Evolutionary conservation across 2,888 invertebrate species (phyloP).

Genomic region (Acronicta aceris): DNA sequence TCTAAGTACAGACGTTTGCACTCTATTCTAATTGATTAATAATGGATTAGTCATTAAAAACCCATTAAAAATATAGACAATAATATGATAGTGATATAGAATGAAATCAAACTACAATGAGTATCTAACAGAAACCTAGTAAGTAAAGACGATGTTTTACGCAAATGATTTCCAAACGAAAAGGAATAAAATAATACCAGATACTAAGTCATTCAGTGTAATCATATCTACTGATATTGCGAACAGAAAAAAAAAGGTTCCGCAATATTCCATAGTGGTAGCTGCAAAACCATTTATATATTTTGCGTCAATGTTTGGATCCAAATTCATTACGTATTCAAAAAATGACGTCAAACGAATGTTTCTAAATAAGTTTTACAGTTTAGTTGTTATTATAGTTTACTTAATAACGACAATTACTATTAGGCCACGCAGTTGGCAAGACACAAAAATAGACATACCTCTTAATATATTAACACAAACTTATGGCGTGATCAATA

Average conservation of each 20-base stretch:
- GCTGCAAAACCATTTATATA: conserved; percentile 69
- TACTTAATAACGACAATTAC: conserved; percentile 41
- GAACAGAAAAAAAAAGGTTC: conserved; percentile 10
- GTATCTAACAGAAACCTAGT: background rate
- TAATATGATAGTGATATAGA: background rate
- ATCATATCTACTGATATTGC: conserved; percentile 18
- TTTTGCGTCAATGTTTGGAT: conserved; percentile 66
- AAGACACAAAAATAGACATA: conserved; percentile 63
- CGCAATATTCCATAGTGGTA: conserved; percentile 55
- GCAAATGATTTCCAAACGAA: conserved; percentile 34
- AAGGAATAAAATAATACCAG: conserved; percentile 11
- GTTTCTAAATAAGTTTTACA: conserved; percentile 60
- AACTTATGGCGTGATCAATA: conserved; percentile 58
- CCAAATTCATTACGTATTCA: conserved; percentile 61
- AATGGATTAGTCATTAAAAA: background rate
- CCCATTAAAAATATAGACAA: background rate
- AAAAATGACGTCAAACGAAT: conserved; percentile 50
- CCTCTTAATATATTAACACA: conserved; percentile 71
- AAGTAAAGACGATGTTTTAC: conserved; percentile 36
- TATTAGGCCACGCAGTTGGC: conserved; percentile 65
- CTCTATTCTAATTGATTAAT: background rate
- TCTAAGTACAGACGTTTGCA: background rate
- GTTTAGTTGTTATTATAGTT: conserved; percentile 54
- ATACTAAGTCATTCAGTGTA: conserved; percentile 5
- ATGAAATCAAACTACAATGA: background rate